Evolutionary conservation across 2,888 invertebrate species (phyloP), one percentile per base, ranked within the genome.

Genomic region (Eurytoma californica): DNA sequence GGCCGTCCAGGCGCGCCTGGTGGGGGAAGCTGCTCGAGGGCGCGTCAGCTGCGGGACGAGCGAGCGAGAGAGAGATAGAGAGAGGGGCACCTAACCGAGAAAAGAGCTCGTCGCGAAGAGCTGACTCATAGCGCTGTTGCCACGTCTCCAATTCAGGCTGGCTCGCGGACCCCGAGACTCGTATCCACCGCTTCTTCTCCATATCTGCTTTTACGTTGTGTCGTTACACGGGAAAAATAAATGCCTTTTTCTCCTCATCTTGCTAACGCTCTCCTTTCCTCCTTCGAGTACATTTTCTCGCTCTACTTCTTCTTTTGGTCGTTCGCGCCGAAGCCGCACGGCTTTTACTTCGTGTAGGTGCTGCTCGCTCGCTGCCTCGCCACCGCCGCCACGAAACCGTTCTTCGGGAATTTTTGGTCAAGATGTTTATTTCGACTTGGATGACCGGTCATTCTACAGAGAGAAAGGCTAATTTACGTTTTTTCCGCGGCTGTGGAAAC

Each of bases 121-220:
- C 89, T 89, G 90, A 90, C 87, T 89, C 90, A 90, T 89, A 89
- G 86, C 89, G 85, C 83, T 87, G 89, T 90, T 90, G 90, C 89
- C 89, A 89, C 85, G 86, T 89, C 86, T 73, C 47, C 28, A 16
- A 9, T 16, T 55, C 13, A 12, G 65, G 20, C 53, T 39, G 53
- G 18, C 30, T n/a, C n/a, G 39, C 24, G 14, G 63, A 28, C 12
- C 4, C n/a, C 5, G 3, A 24, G 28, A 30, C 39, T 28, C 66
- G 68, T 53, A 67, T 13, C 49, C 39, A 2, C 39, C 39, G 39
- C 39, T 39, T 39, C 39, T 39, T 39, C 39, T 39, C 39, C 39
- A 39, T 39, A 39, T 39, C 39, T 39, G 39, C 39, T 7, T 39
- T 39, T 39, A 39, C 39, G 39, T 39, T 39, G 39, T 39, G 39